Conservation (phyloP, 2,888 invertebrate genomes). For the Rhorus exstirpatorius region DNA sequence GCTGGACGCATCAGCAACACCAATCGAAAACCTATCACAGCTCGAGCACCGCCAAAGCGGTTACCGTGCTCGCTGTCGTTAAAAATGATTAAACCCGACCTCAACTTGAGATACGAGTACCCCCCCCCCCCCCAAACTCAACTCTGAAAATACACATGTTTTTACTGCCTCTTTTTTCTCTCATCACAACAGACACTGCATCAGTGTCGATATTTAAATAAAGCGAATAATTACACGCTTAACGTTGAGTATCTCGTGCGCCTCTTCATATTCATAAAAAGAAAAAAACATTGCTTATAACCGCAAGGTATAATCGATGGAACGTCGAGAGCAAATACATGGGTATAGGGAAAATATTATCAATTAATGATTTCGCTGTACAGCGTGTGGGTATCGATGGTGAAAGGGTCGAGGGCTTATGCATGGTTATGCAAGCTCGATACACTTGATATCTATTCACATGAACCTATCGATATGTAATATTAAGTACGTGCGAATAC, state of each 20-base stretch:
- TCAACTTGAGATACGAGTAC: slow-evolving; percentile 57
- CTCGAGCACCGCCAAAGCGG: slow-evolving; percentile 59
- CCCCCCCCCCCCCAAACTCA: background rate
- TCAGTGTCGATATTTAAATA: background rate
- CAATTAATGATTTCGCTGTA: background rate
- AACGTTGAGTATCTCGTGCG: background rate
- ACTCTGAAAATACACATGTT: slow-evolving; percentile 40
- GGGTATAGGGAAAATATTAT: background rate
- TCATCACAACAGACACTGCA: background rate
- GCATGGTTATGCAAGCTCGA: background rate
- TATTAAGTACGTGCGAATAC: slow-evolving; percentile 4
- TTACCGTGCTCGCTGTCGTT: slow-evolving; percentile 49
- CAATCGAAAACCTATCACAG: slow-evolving; percentile 63
- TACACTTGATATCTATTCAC: background rate
- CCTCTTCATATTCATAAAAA: background rate
- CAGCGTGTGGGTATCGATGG: background rate
- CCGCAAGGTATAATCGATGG: background rate
- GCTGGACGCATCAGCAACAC: slow-evolving; percentile 15
- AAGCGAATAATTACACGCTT: background rate
- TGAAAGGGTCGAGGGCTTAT: slow-evolving; percentile 1
- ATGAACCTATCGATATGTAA: background rate
- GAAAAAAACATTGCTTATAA: background rate
- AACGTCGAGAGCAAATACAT: background rate
- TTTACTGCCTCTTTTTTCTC: slow-evolving; percentile 6
- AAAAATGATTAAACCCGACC: slow-evolving; percentile 67